These are phyloP conservation scores for Threskiornis aethiopicus DNA, from an alignment of 2,797 vertebrate genomes.

Conservation along the genomic window DNA sequence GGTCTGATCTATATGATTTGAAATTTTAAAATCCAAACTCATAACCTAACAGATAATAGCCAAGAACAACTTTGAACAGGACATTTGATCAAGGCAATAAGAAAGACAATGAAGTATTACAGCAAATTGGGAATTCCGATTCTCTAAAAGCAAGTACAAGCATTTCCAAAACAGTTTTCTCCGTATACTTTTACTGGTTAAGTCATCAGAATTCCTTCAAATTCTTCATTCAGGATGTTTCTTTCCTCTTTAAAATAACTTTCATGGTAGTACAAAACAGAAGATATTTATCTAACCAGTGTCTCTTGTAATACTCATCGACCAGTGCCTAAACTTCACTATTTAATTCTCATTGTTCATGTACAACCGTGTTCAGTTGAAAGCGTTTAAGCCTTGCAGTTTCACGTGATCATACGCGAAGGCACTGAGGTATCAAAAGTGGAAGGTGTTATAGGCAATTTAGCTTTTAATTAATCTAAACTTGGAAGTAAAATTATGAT, in stretches of 20 bases:
- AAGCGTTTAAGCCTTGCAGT: not conserved
- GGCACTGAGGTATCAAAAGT: not conserved
- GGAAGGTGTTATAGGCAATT: constrained; percentile 15
- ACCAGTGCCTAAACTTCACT: not conserved
- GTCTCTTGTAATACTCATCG: not conserved
- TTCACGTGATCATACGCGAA: not conserved
- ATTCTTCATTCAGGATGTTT: not conserved
- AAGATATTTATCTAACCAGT: not conserved
- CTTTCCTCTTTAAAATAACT: not conserved
- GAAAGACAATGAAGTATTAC: not conserved
- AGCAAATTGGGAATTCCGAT: not conserved
- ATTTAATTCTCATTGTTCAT: not conserved
- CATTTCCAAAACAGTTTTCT: not conserved
- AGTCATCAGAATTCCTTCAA: not conserved
- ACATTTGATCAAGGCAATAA: not conserved
- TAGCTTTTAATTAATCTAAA: constrained; percentile 28
- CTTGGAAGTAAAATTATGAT: not conserved
- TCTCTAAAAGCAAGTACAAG: not conserved
- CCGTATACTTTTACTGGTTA: accelerated
- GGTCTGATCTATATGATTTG: not conserved
- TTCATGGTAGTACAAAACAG: not conserved
- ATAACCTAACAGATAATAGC: not conserved
- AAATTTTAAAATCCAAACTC: not conserved
- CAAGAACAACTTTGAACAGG: not conserved
- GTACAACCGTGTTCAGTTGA: not conserved